phyloP scores from a whole-genome alignment of 2,113 vertebrate species.

The Zosterops japonicus region DNA sequence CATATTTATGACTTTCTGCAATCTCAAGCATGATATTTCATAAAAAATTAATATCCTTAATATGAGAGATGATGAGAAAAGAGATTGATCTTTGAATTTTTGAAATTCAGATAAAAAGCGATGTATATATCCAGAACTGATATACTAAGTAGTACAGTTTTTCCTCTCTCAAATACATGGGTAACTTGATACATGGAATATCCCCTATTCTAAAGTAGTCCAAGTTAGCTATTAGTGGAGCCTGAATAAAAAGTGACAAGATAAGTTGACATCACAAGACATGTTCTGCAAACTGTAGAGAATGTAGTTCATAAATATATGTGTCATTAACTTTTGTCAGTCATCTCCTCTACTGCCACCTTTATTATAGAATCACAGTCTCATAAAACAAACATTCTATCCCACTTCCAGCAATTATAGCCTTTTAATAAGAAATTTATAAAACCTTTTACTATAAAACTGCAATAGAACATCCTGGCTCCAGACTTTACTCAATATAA shows the following conservation, averaged over 20 bases:
- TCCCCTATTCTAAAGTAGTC: background rate
- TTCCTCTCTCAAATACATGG: background rate
- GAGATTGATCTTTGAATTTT: background rate
- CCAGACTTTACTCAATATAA: conserved; percentile 3
- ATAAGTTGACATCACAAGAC: background rate
- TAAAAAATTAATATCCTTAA: background rate
- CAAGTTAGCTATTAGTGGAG: background rate
- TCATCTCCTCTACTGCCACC: background rate
- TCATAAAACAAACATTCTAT: conserved; percentile 31
- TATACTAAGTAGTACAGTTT: background rate
- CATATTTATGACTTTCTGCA: background rate
- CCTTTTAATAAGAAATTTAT: background rate
- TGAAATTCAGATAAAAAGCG: background rate
- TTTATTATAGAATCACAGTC: conserved; percentile 14
- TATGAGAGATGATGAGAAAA: background rate
- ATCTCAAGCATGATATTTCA: background rate
- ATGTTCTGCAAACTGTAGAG: background rate
- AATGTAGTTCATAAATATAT: background rate
- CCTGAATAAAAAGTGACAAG: background rate
- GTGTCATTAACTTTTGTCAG: conserved; percentile 6
- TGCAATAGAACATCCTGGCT: background rate
- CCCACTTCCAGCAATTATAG: background rate
- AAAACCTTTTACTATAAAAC: conserved; percentile 13
- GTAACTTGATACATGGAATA: background rate
- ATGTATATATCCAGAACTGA: background rate